These are phyloP conservation scores for Prosapia bicincta DNA, from an alignment of 2,888 invertebrate genomes.

Conservation along the genomic window DNA sequence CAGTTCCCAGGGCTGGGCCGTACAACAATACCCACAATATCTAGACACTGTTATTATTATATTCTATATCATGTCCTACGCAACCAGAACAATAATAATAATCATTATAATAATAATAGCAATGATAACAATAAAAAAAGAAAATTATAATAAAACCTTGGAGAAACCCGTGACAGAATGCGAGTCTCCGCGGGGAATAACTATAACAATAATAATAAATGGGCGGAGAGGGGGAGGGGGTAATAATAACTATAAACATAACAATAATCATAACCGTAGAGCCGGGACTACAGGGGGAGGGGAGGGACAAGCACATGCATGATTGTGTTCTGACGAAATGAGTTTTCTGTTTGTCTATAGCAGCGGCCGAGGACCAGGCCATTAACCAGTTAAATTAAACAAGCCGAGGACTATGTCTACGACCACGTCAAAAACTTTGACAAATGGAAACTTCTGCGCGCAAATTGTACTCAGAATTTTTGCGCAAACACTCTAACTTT, in stretches of 20 bases:
- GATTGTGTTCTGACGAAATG: neutral
- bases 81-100: constrained; percentile 26
- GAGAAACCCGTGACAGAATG: constrained; percentile 30
- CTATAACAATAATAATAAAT: constrained; percentile 39
- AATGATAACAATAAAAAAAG: constrained; percentile 26
- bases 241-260: constrained; percentile 39
- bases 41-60: neutral
- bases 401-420: neutral
- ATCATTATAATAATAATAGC: constrained; percentile 13
- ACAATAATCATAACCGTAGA: constrained; percentile 38
- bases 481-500: too few species aligned
- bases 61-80: neutral
- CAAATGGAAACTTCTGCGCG: neutral
- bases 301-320: neutral
- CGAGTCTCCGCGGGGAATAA: constrained; percentile 27
- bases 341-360: neutral
- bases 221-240: constrained; percentile 24
- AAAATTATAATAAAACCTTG: constrained; percentile 1
- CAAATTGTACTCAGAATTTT: too few species aligned
- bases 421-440: neutral
- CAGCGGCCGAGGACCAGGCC: neutral
- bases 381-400: neutral
- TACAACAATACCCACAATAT: constrained; percentile 13
- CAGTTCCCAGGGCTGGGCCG: constrained; percentile 6
- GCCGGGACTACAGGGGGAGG: constrained; percentile 1